Evolutionary conservation across 2,113 vertebrate genomes (phyloP).

Genomic region (Procavia capensis): DNA sequence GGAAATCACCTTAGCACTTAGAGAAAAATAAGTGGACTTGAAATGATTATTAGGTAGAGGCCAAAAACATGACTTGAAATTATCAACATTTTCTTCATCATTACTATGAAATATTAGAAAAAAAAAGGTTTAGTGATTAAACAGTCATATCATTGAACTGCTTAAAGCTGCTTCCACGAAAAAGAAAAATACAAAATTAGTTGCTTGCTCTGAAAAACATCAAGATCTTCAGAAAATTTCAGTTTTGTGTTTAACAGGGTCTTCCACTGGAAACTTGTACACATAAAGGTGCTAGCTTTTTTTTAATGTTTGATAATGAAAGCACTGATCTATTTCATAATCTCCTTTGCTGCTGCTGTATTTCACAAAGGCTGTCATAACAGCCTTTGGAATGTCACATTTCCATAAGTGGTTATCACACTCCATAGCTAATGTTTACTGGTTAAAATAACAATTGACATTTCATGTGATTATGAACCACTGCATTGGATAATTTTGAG

Average conservation of each 20-base stretch:
- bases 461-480: not conserved
- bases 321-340: not conserved
- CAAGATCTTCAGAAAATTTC: not conserved
- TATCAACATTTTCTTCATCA: not conserved
- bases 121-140: constrained; percentile 13
- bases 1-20: not conserved
- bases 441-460: constrained; percentile 23
- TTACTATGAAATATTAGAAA: not conserved
- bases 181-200: not conserved
- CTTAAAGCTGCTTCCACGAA: not conserved
- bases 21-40: not conserved
- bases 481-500: not conserved
- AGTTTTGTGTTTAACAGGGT: not conserved
- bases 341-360: not conserved
- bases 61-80: not conserved
- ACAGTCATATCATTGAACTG: not conserved
- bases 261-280: not conserved
- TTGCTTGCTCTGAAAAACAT: not conserved
- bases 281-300: not conserved
- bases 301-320: not conserved
- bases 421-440: not conserved
- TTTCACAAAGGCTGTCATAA: not conserved
- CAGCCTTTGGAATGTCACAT: not conserved
- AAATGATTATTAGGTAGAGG: not conserved
- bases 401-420: not conserved